phyloP scores from a whole-genome alignment of 2,797 vertebrate genomes.

The Ctenopoma multispine region DNA sequence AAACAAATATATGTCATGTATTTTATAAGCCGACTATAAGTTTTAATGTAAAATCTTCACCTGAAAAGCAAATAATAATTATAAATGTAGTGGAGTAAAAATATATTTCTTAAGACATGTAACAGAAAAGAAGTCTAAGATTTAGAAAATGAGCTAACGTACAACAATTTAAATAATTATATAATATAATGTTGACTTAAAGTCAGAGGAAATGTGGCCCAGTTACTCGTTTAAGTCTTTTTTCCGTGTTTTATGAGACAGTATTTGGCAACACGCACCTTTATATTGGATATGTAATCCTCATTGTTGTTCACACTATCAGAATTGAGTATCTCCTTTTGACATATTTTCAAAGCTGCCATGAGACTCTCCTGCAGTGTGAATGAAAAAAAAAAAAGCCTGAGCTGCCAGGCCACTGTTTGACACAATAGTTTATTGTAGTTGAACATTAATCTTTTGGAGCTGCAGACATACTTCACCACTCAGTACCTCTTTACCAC shows the following conservation, averaged over 20 bases:
- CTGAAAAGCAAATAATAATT: background rate
- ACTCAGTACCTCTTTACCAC: background rate
- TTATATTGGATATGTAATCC: background rate
- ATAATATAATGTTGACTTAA: background rate
- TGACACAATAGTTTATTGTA: conserved; percentile 60
- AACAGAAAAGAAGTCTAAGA: background rate
- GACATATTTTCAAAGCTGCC: conserved; percentile 15
- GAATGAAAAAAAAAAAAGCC: background rate
- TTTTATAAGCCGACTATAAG: background rate
- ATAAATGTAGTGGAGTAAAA: background rate
- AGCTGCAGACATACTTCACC: conserved; percentile 17
- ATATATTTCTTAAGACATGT: background rate
- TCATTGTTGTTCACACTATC: background rate
- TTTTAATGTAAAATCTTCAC: background rate
- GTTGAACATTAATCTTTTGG: conserved; percentile 74
- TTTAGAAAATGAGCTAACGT: too few species aligned
- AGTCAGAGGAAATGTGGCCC: conserved; percentile 1
- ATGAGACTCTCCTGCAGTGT: conserved; percentile 2
- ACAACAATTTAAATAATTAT: background rate
- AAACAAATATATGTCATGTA: background rate
- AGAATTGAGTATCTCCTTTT: conserved; percentile 13
- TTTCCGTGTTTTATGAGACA: background rate
- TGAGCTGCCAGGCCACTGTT: conserved; percentile 30
- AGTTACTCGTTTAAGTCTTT: background rate
- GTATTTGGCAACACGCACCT: background rate